These are phyloP conservation scores for Pachyseris speciosa DNA, from an alignment of 64 coral and sea anemone genomes.

Conservation along the genomic window DNA sequence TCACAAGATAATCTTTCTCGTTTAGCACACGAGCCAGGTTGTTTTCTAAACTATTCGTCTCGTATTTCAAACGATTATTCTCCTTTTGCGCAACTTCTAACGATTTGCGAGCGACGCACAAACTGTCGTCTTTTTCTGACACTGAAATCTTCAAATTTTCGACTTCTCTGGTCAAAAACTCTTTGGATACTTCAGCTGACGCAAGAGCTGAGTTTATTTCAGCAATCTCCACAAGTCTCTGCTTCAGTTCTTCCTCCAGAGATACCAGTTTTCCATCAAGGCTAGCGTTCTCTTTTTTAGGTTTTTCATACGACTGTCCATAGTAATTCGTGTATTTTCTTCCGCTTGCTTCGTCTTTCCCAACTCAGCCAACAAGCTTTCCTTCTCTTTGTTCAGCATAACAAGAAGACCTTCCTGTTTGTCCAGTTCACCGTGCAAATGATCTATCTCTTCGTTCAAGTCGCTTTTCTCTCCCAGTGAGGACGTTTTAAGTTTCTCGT, in stretches of 20 bases:
- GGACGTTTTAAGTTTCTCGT: conserved; percentile 23
- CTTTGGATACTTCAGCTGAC: conserved; percentile 34
- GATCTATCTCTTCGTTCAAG: conserved; percentile 19
- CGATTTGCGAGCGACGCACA: not conserved
- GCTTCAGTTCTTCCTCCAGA: conserved; percentile 21
- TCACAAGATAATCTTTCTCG: conserved; percentile 1
- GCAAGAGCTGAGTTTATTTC: conserved; percentile 8
- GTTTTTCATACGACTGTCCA: conserved; percentile 15
- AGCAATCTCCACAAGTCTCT: not conserved
- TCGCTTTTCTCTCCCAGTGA: conserved; percentile 1
- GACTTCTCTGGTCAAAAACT: conserved; percentile 19
- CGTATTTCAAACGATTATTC: not conserved
- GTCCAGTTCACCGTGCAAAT: conserved; percentile 8
- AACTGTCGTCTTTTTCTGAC: conserved; percentile 18
- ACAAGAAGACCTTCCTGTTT: conserved; percentile 7
- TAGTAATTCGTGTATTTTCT: not conserved
- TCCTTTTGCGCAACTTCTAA: conserved; percentile 16
- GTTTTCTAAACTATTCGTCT: conserved; percentile 1
- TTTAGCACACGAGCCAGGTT: not conserved
- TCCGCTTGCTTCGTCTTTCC: conserved; percentile 23
- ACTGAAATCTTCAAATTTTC: not conserved
- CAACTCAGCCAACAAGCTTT: conserved; percentile 41
- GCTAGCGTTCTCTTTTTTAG: conserved; percentile 18
- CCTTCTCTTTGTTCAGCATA: conserved; percentile 23
- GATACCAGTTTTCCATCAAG: not conserved